These are phyloP conservation scores for Etheostoma spectabile DNA, from an alignment of 2,113 vertebrate genomes.

Conservation along the genomic window DNA sequence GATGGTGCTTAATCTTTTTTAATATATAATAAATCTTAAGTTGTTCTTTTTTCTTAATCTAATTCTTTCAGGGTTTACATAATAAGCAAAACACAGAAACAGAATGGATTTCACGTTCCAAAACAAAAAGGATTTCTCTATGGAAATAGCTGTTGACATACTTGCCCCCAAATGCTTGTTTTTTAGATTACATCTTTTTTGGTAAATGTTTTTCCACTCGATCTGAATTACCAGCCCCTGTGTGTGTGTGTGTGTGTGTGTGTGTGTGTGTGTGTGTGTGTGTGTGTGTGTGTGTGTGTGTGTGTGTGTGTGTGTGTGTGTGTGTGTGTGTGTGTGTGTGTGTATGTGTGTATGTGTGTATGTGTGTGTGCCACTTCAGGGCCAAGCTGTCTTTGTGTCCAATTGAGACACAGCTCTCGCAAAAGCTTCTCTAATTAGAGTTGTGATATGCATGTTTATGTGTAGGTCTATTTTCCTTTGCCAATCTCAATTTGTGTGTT, in stretches of 20 bases:
- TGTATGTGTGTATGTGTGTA: constrained; percentile 6
- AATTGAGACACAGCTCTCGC: constrained; percentile 26
- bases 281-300: constrained; percentile 1
- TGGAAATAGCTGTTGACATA: constrained; percentile 57
- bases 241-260: not conserved
- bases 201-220: constrained; percentile 26
- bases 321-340: constrained; percentile 6
- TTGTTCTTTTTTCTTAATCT: not conserved
- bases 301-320: constrained; percentile 10
- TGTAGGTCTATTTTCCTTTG: constrained; percentile 6
- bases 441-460: constrained; percentile 27
- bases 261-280: constrained; percentile 1
- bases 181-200: constrained; percentile 39
- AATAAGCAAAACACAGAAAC: constrained; percentile 21
- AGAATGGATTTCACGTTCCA: constrained; percentile 37
- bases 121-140: constrained; percentile 24
- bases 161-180: constrained; percentile 46
- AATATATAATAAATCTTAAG: constrained; percentile 24
- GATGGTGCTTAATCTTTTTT: constrained; percentile 30
- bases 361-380: constrained; percentile 19
- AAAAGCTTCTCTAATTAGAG: constrained; percentile 32
- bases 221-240: constrained; percentile 1
- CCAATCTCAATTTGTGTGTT: constrained; percentile 16
- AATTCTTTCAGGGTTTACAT: constrained; percentile 15
- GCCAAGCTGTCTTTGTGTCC: constrained; percentile 34